Base-by-base conservation (phyloP, 2,797 vertebrate genomes). In the Clarias pachynema region DNA sequence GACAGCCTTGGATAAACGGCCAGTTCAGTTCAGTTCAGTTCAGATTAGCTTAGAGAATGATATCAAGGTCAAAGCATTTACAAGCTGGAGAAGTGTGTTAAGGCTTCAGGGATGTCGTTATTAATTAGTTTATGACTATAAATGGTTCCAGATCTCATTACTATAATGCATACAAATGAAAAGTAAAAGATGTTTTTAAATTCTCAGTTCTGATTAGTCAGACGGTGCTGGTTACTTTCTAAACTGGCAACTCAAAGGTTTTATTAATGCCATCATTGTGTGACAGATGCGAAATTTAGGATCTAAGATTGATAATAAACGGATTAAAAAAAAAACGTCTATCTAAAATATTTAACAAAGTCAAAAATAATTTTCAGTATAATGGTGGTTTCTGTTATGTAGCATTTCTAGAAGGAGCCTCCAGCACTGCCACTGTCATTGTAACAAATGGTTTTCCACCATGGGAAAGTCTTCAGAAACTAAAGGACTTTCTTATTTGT, bases 1-100 rank as follows among this genome's bases (percentile, higher is more conserved):
- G 34, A 79, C n/a, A 80, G 87, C 84, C 75, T 74, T n/a, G 10
- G 34, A 3, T 34, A 60, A 70, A 24, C n/a, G 31, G 16, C 29
- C 72, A 12, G 40, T 60, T 73, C 49, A 49, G 44, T 49, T 44
- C 44, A 44, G 44, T 44, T 49, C 44, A 53, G 49, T 53, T 70
- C 49, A 62, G 1, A 18, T 26, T n/a, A 40, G 8, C 22, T 66
- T 29, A 60, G n/a, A 34, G 66, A 69, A 34, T 31, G 53, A 62
- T 62, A 29, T 68, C 34, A 16, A 66, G 70, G 60, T 37, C 73
- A 84, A 40, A n/a, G 14, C 63, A 72, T 70, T 70, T 20, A 59
- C 31, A 37, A 49, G 34, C 56, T 62, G 84, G 53, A 56, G 59
- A 29, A 22, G 44, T 78, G 31, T 75, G 73, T 57, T 57, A 31